A percentile compares a stretch with the other conserved stretches of the same genome.
Evolutionary conservation across 2,113 vertebrate species (phyloP).

Genomic region (Tupaia chinensis): DNA sequence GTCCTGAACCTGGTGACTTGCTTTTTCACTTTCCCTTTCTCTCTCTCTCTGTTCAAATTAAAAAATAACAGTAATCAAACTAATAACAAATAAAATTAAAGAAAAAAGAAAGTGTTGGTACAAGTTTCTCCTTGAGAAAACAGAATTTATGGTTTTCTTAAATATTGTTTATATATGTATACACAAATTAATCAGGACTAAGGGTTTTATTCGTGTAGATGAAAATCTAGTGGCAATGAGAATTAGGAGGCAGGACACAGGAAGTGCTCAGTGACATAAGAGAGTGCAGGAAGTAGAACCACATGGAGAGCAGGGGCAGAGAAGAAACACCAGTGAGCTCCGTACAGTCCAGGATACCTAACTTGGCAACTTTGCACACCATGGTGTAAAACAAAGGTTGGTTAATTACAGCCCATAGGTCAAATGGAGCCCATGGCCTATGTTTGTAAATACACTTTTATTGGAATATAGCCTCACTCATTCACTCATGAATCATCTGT

Average conservation of each 20-base stretch:
- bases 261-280: background rate
- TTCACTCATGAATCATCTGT: background rate
- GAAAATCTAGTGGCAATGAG: constrained; percentile 21
- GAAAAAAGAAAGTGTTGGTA: background rate
- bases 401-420: background rate
- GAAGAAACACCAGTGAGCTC: background rate
- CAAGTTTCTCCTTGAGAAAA: background rate
- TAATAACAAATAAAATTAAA: too few relatives aligned
- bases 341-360: background rate
- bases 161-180: background rate
- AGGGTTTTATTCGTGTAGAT: background rate
- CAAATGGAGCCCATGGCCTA: background rate
- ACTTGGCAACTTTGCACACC: constrained; percentile 8
- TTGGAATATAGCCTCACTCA: background rate
- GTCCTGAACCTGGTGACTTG: too few relatives aligned
- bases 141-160: background rate
- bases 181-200: background rate
- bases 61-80: too few relatives aligned
- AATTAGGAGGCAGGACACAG: background rate
- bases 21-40: too few relatives aligned
- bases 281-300: background rate
- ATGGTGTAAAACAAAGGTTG: background rate
- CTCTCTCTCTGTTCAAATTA: too few relatives aligned
- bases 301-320: background rate
- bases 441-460: background rate